phyloP scores from a whole-genome alignment of 2,888 invertebrate genomes.

The Trichogramma dendrolimi region DNA sequence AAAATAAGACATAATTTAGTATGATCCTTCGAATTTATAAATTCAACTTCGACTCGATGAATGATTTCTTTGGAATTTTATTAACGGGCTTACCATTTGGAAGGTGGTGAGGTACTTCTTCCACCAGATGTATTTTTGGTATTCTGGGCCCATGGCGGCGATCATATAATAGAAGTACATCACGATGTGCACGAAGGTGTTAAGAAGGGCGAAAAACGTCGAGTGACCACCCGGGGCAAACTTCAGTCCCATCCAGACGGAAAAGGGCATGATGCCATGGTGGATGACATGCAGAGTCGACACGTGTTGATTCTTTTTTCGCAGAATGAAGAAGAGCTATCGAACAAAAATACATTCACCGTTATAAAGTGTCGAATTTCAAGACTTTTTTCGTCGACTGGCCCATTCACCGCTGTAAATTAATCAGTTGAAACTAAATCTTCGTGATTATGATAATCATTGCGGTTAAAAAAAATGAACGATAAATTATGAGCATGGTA shows the following conservation, averaged over 20 bases:
- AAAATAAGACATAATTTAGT: constrained; percentile 3
- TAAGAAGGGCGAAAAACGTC: constrained; percentile 90
- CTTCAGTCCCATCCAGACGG: constrained; percentile 88
- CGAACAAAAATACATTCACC: constrained; percentile 30
- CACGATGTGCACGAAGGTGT: constrained; percentile 91
- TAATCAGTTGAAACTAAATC: too few species aligned
- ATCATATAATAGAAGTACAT: constrained; percentile 98
- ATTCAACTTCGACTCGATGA: neutral
- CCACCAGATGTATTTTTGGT: constrained; percentile 96
- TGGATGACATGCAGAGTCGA: constrained; percentile 93
- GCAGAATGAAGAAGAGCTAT: constrained; percentile 82
- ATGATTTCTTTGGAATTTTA: neutral
- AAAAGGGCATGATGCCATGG: constrained; percentile 95
- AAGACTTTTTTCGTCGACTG: too few species aligned
- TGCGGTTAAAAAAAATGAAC: too few species aligned
- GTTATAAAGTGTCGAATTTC: neutral
- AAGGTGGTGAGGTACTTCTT: constrained; percentile 92
- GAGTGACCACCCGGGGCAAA: constrained; percentile 96
- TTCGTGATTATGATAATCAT: too few species aligned
- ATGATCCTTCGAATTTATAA: neutral
- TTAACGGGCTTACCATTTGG: constrained; percentile 73
- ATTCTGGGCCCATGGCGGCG: constrained; percentile 88
- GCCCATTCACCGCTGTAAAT: too few species aligned
- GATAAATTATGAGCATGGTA: too few species aligned
- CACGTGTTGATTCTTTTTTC: constrained; percentile 91